Base-by-base conservation (phyloP, 2,113 vertebrate species). In the Nothocercus julius region DNA sequence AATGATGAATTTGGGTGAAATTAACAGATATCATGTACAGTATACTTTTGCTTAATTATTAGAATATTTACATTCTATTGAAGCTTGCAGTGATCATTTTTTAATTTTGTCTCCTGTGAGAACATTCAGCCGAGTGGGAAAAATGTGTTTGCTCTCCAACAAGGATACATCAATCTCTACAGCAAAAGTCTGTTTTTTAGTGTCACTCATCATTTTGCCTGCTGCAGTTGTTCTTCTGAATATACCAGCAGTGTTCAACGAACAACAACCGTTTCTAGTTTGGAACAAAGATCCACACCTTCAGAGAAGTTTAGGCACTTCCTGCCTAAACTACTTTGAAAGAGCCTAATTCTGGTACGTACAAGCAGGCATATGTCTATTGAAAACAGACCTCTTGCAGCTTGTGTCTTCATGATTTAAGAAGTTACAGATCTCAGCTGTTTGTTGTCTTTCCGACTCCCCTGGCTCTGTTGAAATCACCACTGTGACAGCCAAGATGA, bases 401-500 rank as follows among this genome's bases (percentile, higher is more conserved):
- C 77, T 45, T 9, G 22, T 62, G 81, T 16, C 83, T 66, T 30
- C 0, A 0, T 90, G 86, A 79, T 87, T 95, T 82, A 94, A 70
- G 77, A 79, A 58, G 86, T 47, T 74, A 82, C 69, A 72, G 51
- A 93, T 84, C 84, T 97, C 81, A 82, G 86, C 86, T 96, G 49
- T 84, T 90, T 92, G 62, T 83, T 94, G 81, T 76, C 92, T 92
- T 92, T 82, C 91, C 75, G 91, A 75, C 94, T 92, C 47, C 69
- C 51, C 28, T 85, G 89, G 47, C 86, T 95, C 77, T 94, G 89
- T 95, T 89, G 95, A 93, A 96, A 95, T 93, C 89, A 84, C 81
- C 74, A 2, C 66, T 76, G 58, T 84, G 95, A 94, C 95, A 95
- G 95, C 84, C 95, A 96, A 89, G 94, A 95, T 69, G 91, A 97